Evolutionary conservation across 2,888 invertebrate genomes (phyloP).

Genomic region (Agonum fuliginosum): DNA sequence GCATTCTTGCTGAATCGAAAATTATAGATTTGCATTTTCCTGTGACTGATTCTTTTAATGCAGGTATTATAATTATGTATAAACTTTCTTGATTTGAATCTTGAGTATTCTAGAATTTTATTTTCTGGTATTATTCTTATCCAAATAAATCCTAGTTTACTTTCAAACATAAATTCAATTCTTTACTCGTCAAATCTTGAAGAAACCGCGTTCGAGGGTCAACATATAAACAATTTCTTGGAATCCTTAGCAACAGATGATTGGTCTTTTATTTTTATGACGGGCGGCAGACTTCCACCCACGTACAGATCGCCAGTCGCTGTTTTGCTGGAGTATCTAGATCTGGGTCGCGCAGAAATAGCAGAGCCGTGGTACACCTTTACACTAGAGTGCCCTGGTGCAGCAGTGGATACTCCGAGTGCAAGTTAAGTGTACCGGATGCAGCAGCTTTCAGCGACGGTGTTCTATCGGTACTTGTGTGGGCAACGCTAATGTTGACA

Average conservation of each 20-base stretch:
- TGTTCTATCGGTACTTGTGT: constrained; percentile 20
- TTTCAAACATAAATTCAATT: constrained; percentile 36
- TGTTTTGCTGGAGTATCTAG: constrained; percentile 44
- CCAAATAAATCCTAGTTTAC: too few species aligned
- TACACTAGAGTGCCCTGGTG: constrained; percentile 6
- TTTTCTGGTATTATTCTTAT: too few species aligned
- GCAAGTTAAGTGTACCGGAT: constrained; percentile 46
- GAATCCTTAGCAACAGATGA: constrained; percentile 13
- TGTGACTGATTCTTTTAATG: too few species aligned
- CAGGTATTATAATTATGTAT: too few species aligned
- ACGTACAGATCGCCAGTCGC: constrained; percentile 31
- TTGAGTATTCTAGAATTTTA: too few species aligned
- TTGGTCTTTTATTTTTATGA: constrained; percentile 20
- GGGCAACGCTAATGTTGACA: constrained; percentile 17
- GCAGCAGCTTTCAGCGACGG: constrained; percentile 23
- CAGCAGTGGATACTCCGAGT: not conserved
- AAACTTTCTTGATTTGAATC: too few species aligned
- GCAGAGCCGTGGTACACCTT: constrained; percentile 39
- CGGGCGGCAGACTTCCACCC: constrained; percentile 4
- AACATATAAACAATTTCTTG: not conserved
- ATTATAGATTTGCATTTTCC: too few species aligned
- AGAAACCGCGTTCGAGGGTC: not conserved
- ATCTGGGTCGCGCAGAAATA: constrained; percentile 54
- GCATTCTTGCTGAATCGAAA: too few species aligned
- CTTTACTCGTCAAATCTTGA: not conserved